Evolutionary conservation across 2,797 vertebrate species (phyloP), one percentile per base, ranked within the genome.

Genomic region (Mormyrops attenuatus): DNA sequence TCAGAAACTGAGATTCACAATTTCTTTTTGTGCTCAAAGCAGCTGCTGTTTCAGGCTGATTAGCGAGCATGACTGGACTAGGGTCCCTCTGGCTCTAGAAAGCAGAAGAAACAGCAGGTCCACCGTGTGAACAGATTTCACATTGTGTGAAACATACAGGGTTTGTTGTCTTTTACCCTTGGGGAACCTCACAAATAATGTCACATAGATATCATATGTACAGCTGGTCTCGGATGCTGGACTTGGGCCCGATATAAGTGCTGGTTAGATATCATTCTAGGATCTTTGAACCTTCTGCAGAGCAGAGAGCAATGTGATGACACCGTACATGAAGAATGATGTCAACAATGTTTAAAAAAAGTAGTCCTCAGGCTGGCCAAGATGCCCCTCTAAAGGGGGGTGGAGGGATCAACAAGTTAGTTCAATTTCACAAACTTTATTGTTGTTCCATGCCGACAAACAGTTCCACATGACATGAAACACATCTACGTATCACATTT

Each of bases 391-490:
- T 26, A 50, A 85, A 47, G 84, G 82, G 63, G 63, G 63, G 63
- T 13, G 63, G 63, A 22, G 66, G 41, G 77, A 22, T 85, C 26
- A 85, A 52, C 47, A 85, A n/a, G 49, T 85, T 85, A 50, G 84
- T 85, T 85, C 22, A 85, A 47, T 82, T 82, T 47, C 84, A 85
- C n/a, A 85, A 85, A 52, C 84, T 85, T 52, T 85, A 30, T 52
- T 52, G 49, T 52, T 50, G 84, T 52, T 85, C 77, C 77, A 52
- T 85, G 44, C 84, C n/a, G 22, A 11, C 22, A 52, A 85, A 85
- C 84, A 52, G 44, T 85, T 85, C 44, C 84, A 85, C 34, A 85
- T 85, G 84, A 85, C 84, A 85, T 26, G 47, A 85, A 85, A 85
- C 84, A 85, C 49, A 85, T 82, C 77, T 52, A 50, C 9, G 22